Base-by-base conservation (phyloP, 2,113 vertebrate species). In the Microcebus lehilahytsara region DNA sequence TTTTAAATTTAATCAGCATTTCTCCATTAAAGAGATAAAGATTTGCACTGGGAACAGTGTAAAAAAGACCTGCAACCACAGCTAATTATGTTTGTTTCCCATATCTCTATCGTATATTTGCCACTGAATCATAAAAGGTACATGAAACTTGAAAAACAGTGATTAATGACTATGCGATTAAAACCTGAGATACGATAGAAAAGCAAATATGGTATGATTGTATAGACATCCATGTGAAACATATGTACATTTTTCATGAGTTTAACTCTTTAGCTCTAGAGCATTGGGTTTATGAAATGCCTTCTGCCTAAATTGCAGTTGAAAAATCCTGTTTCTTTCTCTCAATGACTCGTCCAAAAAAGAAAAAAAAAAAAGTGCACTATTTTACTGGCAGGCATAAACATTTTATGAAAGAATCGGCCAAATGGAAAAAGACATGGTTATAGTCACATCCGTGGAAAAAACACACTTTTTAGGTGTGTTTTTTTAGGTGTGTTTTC, bases 341-440 rank as follows among this genome's bases (percentile, higher is more conserved):
- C 22, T 72, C 49, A 80, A 74, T 66, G 37, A 51, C 85, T 92
- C 1, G 4, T 92, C 60, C 30, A 80, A 95, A 98, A 92, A 86
- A 93, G 49, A 96, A 83, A 94, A 85, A 0, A 40, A 40, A 0
- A 2, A 8, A 90, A 46, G 46, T 34, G 42, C 74, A 77, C 74
- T 32, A 56, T 91, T 97, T 96, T 23, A 67, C 32, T 72, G 81
- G 94, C 95, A 62, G 81, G 94, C 95, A 62, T 79, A 77, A 95
- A 95, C 81, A 89, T 96, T 56, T 88, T 90, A 89, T 32, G 1
- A 30, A 78, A 95, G 84, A 40, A 42, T 85, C 93, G 56, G 75
- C 46, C 75, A 93, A 98, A 72, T n/a, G 25, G 66, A 83, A 81
- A 89, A 92, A 88, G 40, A 92, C 5, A 3, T 72, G n/a, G 22